phyloP scores from a whole-genome alignment of 2,797 vertebrate genomes.

The Acipenser transmontanus region DNA sequence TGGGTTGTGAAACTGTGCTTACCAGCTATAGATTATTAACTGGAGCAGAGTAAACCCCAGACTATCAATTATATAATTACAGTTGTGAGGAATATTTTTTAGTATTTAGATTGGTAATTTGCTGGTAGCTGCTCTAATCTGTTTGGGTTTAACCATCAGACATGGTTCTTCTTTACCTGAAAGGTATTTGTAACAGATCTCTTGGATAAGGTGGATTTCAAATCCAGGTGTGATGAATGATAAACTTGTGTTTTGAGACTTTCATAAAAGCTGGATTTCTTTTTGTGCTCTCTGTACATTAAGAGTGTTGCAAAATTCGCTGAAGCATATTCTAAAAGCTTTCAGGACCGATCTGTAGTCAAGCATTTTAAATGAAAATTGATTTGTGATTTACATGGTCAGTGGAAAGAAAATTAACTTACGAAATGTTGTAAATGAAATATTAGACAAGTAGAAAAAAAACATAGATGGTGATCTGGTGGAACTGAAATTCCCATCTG shows the following conservation, averaged over 20 bases:
- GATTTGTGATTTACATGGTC: conserved; percentile 99
- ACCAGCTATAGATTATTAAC: too few species aligned
- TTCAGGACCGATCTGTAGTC: conserved; percentile 90
- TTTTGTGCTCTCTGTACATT: conserved; percentile 67
- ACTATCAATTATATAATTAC: too few species aligned
- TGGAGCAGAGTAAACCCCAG: too few species aligned
- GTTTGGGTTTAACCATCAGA: too few species aligned
- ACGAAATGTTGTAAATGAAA: conserved; percentile 98
- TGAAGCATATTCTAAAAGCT: conserved; percentile 73
- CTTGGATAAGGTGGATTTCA: too few species aligned
- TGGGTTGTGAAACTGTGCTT: too few species aligned
- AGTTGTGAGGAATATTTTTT: too few species aligned
- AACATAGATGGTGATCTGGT: conserved; percentile 91
- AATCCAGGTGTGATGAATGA: too few species aligned
- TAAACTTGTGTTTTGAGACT: not conserved
- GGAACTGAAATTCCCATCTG: conserved; percentile 94
- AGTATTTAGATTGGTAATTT: too few species aligned
- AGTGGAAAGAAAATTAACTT: conserved; percentile 98
- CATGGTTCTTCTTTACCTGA: too few species aligned
- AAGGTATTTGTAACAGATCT: too few species aligned
- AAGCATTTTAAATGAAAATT: conserved; percentile 98
- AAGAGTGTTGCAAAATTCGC: conserved; percentile 71
- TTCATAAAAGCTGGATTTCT: conserved; percentile 30
- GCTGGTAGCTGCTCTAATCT: too few species aligned
- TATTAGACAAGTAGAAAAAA: conserved; percentile 90